These are phyloP conservation scores for Halcyon senegalensis DNA, from an alignment of 2,113 vertebrate species.

Conservation along the genomic window DNA sequence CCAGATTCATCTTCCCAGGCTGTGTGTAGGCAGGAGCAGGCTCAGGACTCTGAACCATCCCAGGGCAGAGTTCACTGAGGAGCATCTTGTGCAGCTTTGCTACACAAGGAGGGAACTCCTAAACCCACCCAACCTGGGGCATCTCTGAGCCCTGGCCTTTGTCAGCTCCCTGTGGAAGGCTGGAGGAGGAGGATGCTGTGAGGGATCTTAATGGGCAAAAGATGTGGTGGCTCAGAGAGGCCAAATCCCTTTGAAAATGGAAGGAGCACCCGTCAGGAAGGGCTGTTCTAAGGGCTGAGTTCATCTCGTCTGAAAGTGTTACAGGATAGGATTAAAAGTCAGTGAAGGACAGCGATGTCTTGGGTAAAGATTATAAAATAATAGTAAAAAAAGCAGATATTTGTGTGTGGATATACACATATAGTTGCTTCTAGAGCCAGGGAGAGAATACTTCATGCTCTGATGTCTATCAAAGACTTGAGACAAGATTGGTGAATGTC, in stretches of 20 bases:
- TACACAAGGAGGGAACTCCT: neutral
- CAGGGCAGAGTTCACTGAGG: neutral
- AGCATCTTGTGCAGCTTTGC: neutral
- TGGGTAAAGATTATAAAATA: neutral
- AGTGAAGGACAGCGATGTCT: neutral
- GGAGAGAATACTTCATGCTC: neutral
- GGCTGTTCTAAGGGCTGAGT: neutral
- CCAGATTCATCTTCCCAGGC: neutral
- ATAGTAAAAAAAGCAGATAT: neutral
- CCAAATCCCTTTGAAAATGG: neutral
- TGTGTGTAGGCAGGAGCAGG: neutral
- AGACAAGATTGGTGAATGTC: neutral
- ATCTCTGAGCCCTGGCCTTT: neutral
- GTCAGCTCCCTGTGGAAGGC: neutral
- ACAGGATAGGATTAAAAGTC: neutral
- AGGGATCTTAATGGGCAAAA: neutral
- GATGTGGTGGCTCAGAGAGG: neutral
- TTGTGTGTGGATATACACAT: neutral
- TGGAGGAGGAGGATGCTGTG: neutral
- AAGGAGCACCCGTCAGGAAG: neutral
- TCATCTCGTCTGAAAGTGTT: neutral
- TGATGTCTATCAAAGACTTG: neutral
- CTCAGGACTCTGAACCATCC: neutral
- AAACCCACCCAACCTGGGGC: neutral
- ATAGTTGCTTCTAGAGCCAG: neutral